Conservation (phyloP, 2,888 invertebrate genomes). For the Harpagoxenus sublaevis region DNA sequence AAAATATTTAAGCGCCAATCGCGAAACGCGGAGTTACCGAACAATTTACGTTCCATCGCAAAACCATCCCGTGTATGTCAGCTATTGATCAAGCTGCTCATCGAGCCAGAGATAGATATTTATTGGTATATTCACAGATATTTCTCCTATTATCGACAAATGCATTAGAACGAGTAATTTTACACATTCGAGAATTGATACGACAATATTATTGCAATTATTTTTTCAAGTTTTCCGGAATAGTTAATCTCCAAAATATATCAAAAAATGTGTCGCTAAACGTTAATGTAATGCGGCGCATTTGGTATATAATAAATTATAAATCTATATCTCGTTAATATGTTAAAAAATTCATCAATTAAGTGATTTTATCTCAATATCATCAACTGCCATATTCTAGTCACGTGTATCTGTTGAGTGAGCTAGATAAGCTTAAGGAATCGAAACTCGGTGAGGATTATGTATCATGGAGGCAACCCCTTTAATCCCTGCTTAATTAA, state of each 20-base stretch:
- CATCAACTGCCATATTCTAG: neutral
- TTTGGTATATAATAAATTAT: neutral
- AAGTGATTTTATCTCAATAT: neutral
- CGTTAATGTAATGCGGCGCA: neutral
- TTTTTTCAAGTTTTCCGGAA: neutral
- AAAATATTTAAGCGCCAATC: conserved; percentile 52
- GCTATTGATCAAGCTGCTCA: conserved; percentile 28
- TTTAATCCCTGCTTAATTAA: conserved; percentile 56
- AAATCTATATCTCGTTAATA: neutral
- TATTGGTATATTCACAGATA: conserved; percentile 46
- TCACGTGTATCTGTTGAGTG: conserved; percentile 16
- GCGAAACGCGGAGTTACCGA: conserved; percentile 26
- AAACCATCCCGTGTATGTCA: conserved; percentile 19
- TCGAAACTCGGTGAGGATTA: conserved; percentile 24
- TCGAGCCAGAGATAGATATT: conserved; percentile 36
- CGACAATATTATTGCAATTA: neutral
- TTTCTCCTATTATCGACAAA: conserved; percentile 16
- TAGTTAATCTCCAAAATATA: neutral
- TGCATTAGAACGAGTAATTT: conserved; percentile 12
- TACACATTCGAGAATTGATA: neutral
- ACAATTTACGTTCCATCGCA: conserved; percentile 39
- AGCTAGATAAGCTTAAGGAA: conserved; percentile 31
- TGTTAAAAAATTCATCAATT: neutral
- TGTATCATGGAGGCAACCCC: conserved; percentile 16
- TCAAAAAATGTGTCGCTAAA: neutral